A percentile compares a stretch with the other conserved stretches of the same genome.
These are phyloP conservation scores for Nestor notabilis DNA, from an alignment of 2,113 vertebrate species.

Conservation along the genomic window DNA sequence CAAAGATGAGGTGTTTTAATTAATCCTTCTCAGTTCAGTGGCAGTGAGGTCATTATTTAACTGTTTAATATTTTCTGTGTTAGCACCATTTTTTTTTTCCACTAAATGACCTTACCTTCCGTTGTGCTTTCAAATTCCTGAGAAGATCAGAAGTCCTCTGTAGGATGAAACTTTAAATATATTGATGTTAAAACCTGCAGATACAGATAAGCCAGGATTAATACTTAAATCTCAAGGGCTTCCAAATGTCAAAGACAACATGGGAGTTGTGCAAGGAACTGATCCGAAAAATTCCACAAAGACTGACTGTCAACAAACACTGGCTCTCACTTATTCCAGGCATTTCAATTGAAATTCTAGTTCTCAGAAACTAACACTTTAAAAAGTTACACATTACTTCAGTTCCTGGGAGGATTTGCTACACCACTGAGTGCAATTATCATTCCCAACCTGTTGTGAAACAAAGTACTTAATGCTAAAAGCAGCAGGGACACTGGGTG, in stretches of 20 bases:
- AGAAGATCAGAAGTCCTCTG: background rate
- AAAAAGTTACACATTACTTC: background rate
- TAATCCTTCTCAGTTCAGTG: background rate
- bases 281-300: background rate
- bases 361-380: background rate
- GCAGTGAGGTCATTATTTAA: background rate
- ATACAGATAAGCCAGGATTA: background rate
- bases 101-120: background rate
- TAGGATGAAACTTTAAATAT: background rate
- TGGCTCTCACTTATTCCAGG: background rate
- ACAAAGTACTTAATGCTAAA: background rate
- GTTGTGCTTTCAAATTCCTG: background rate
- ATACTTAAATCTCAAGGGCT: background rate
- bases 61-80: background rate
- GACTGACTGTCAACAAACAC: rapidly evolving
- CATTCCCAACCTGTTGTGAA: background rate
- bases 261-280: background rate
- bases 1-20: background rate
- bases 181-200: background rate
- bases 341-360: background rate
- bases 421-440: background rate
- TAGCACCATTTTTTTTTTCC: background rate
- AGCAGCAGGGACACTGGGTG: background rate
- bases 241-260: background rate
- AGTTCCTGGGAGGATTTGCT: background rate